Conservation (phyloP, 2,113 vertebrate species). For the Rana temporaria region DNA sequence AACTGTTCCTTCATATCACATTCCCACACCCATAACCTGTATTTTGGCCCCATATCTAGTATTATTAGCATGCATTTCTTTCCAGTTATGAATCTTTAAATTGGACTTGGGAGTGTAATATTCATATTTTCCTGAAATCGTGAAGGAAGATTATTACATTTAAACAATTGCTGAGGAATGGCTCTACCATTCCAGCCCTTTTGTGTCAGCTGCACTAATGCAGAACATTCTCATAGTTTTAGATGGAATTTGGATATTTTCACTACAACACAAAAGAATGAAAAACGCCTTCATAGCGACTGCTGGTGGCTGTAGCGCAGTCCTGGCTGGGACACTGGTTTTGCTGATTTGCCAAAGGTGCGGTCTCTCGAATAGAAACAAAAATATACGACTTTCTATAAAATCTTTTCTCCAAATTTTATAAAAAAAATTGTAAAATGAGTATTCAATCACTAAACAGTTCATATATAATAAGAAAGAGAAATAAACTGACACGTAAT, state of each 20-base stretch:
- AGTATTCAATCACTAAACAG: conserved; percentile 21
- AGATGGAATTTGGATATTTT: conserved; percentile 21
- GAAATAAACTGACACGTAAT: conserved; percentile 13
- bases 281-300: conserved; percentile 42
- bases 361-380: conserved; percentile 20
- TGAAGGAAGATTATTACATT: conserved; percentile 21
- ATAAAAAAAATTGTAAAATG: conserved; percentile 29
- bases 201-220: conserved; percentile 25
- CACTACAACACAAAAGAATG: conserved; percentile 24
- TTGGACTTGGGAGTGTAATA: conserved; percentile 4
- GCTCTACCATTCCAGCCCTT: not conserved
- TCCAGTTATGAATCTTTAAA: conserved; percentile 27
- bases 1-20: not conserved
- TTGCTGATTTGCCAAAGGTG: conserved; percentile 51
- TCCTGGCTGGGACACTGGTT: conserved; percentile 4
- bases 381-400: conserved; percentile 12
- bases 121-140: conserved; percentile 46
- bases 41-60: not conserved
- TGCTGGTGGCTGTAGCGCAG: conserved; percentile 30
- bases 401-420: conserved; percentile 23
- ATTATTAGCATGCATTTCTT: conserved; percentile 16
- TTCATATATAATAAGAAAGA: conserved; percentile 9
- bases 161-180: conserved; percentile 9
- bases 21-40: conserved; percentile 14
- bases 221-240: conserved; percentile 33